phyloP scores from a whole-genome alignment of 1,140 invertebrate species.

The Rhopalosiphum padi region DNA sequence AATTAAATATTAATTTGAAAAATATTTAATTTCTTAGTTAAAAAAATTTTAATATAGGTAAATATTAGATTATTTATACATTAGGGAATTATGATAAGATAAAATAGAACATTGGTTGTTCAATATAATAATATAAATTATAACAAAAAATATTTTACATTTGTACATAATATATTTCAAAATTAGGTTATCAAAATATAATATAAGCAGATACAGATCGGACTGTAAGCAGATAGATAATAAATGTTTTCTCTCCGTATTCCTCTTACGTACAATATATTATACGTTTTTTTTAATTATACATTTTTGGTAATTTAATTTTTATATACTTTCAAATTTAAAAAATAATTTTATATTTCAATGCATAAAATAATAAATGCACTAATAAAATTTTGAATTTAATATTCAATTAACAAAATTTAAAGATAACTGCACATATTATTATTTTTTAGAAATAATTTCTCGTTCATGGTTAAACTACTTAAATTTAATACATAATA shows the following conservation, averaged over 20 bases:
- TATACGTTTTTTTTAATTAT: no score
- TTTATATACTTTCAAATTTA: neutral
- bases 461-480: neutral
- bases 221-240: neutral
- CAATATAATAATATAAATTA: neutral
- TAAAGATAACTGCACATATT: neutral
- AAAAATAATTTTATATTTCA: neutral
- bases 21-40: no score
- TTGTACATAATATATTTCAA: neutral
- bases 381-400: neutral
- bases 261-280: neutral
- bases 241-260: neutral
- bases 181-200: neutral
- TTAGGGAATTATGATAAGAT: neutral
- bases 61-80: neutral
- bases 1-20: no score
- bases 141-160: neutral
- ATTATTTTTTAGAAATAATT: neutral
- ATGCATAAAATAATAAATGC: neutral
- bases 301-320: neutral
- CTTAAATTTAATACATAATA: neutral
- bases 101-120: neutral
- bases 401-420: neutral
- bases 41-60: no score
- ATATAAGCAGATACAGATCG: neutral